Evolutionary conservation across 2,888 invertebrate species (phyloP).

Genomic region (Cacoxenus indagator): DNA sequence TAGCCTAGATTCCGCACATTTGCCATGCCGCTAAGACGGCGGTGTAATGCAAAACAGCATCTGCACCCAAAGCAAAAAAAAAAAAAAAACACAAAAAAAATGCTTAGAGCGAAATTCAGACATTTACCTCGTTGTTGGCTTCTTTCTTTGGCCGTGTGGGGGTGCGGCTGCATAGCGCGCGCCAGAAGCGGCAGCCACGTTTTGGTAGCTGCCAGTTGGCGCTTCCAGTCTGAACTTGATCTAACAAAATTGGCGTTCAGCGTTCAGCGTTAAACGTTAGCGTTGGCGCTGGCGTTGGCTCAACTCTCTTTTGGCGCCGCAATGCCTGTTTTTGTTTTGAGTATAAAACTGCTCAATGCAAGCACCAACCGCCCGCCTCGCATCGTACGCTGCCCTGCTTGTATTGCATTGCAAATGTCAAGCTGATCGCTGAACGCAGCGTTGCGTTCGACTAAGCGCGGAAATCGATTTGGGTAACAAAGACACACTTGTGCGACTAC

Average conservation of each 20-base stretch:
- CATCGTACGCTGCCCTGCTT: not conserved
- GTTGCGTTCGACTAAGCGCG: too few species aligned
- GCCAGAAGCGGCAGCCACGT: not conserved
- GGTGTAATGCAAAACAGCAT: too few species aligned
- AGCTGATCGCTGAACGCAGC: too few species aligned
- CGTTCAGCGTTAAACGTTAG: not conserved
- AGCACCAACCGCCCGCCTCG: not conserved
- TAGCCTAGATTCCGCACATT: slow-evolving; percentile 1
- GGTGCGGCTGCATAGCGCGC: not conserved
- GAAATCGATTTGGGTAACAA: too few species aligned
- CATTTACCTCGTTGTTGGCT: not conserved
- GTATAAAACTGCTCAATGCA: too few species aligned
- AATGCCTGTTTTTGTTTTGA: too few species aligned
- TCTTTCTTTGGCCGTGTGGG: not conserved
- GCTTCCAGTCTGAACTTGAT: slow-evolving; percentile 24
- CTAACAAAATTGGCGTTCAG: not conserved
- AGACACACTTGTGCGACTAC: too few species aligned
- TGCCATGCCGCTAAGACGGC: not conserved
- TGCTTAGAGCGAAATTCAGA: slow-evolving; percentile 49
- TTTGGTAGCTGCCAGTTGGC: slow-evolving; percentile 5
- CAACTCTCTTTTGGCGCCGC: too few species aligned
- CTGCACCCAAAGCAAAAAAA: too few species aligned
- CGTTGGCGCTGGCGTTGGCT: not conserved
- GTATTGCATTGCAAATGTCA: not conserved
- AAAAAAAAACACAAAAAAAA: too few species aligned